Conservation (phyloP, 92 coral and sea anemone genomes). For the Parazoanthus swiftii region DNA sequence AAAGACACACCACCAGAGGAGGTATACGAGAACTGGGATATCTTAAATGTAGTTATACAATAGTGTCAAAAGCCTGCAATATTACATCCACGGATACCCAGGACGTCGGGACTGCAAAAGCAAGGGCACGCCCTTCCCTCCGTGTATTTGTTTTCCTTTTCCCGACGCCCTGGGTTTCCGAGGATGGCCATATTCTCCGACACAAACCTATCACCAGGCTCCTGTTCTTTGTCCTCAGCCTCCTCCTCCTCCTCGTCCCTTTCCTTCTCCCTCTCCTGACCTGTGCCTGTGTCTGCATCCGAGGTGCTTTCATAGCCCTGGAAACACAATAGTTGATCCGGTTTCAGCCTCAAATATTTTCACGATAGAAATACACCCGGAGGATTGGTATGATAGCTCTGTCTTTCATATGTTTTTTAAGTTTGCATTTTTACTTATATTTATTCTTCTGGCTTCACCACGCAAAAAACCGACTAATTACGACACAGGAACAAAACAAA, state of each 20-base stretch:
- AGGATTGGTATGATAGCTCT: not conserved
- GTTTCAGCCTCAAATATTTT: not conserved
- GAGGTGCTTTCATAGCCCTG: slow-evolving; percentile 66
- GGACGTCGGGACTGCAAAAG: too few species aligned
- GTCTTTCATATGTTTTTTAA: not conserved
- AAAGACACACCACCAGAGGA: not conserved
- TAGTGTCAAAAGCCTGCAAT: not conserved
- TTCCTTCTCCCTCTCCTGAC: slow-evolving; percentile 81
- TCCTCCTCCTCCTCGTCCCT: slow-evolving; percentile 50
- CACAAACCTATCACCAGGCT: slow-evolving; percentile 70
- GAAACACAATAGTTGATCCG: not conserved
- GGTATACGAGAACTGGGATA: not conserved
- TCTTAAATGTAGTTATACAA: too few species aligned
- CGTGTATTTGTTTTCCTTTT: too few species aligned
- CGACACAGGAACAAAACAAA: not conserved
- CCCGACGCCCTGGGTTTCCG: too few species aligned
- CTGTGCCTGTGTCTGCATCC: slow-evolving; percentile 82
- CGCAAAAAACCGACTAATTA: not conserved
- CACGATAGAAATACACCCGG: not conserved
- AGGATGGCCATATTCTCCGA: not conserved
- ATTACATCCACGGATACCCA: not conserved
- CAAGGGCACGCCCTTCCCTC: too few species aligned
- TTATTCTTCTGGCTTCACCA: too few species aligned
- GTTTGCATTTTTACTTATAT: not conserved
- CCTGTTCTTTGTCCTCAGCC: slow-evolving; percentile 62